These are phyloP conservation scores for Diadromus collaris DNA, from an alignment of 2,888 invertebrate species.

Conservation along the genomic window DNA sequence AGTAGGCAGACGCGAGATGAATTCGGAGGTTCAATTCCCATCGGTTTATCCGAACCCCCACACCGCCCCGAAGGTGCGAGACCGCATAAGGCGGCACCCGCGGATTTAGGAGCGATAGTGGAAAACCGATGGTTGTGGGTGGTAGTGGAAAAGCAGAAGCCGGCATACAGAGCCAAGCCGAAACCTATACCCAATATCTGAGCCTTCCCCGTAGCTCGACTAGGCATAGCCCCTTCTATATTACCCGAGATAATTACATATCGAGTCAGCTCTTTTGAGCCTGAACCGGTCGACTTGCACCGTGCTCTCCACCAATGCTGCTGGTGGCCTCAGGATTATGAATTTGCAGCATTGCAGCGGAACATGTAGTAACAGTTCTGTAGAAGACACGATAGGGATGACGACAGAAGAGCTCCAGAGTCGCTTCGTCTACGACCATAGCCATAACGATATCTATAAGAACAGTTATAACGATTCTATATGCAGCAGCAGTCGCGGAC, in stretches of 20 bases:
- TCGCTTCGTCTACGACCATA: background rate
- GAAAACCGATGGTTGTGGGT: conserved; percentile 23
- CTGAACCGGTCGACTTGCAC: conserved; percentile 33
- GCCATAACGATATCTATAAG: background rate
- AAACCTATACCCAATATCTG: conserved; percentile 39
- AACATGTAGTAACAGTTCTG: background rate
- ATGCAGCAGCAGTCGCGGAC: background rate
- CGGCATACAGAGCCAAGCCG: conserved; percentile 36
- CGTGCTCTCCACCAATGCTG: conserved; percentile 9
- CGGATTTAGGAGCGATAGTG: conserved; percentile 33
- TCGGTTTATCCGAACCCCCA: conserved; percentile 73
- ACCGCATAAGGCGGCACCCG: conserved; percentile 62
- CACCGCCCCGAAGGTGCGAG: conserved; percentile 65
- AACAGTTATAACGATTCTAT: conserved; percentile 19
- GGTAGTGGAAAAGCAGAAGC: conserved; percentile 33
- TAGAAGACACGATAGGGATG: background rate
- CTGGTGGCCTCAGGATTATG: conserved; percentile 7
- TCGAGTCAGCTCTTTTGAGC: conserved; percentile 61
- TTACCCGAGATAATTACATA: conserved; percentile 66
- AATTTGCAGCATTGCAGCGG: conserved; percentile 34
- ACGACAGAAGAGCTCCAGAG: background rate
- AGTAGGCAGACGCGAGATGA: conserved; percentile 74
- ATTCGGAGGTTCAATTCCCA: conserved; percentile 77
- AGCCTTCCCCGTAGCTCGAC: conserved; percentile 46
- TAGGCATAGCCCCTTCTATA: conserved; percentile 52